Evolutionary conservation across 2,888 invertebrate species (phyloP).

Genomic region (Eupithecia subumbrata): DNA sequence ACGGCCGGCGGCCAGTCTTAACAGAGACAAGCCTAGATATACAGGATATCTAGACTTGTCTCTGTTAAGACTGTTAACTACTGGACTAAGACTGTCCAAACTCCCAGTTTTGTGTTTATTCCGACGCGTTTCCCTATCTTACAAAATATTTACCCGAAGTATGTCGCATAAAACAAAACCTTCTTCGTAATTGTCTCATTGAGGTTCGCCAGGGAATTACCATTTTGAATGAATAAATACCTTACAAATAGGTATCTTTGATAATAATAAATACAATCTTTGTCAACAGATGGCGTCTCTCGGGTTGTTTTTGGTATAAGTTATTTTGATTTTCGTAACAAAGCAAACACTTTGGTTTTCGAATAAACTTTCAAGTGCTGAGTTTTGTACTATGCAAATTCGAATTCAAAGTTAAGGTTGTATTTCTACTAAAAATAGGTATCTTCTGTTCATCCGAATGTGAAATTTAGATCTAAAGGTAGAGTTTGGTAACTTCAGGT

Average conservation of each 20-base stretch:
- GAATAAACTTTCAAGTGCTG: constrained; percentile 14
- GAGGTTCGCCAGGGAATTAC: not conserved
- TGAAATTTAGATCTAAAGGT: not conserved
- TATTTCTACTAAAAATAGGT: constrained; percentile 7
- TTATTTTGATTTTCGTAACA: constrained; percentile 26
- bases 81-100: too few species aligned
- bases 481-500: not conserved
- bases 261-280: constrained; percentile 10
- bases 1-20: too few species aligned
- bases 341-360: constrained; percentile 18
- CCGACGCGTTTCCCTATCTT: not conserved
- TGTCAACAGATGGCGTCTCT: constrained; percentile 22
- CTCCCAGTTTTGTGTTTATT: not conserved
- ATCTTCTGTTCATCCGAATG: not conserved
- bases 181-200: not conserved
- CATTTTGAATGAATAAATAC: not conserved
- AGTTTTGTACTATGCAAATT: constrained; percentile 26
- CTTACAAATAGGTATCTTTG: constrained; percentile 16
- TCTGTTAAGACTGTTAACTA: too few species aligned
- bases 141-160: not conserved
- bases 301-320: constrained; percentile 19
- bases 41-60: too few species aligned
- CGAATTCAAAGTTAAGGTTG: constrained; percentile 8
- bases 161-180: not conserved
- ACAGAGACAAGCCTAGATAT: too few species aligned